Base-by-base conservation (phyloP, 64 coral and sea anemone genomes). In the Montipora cactus region DNA sequence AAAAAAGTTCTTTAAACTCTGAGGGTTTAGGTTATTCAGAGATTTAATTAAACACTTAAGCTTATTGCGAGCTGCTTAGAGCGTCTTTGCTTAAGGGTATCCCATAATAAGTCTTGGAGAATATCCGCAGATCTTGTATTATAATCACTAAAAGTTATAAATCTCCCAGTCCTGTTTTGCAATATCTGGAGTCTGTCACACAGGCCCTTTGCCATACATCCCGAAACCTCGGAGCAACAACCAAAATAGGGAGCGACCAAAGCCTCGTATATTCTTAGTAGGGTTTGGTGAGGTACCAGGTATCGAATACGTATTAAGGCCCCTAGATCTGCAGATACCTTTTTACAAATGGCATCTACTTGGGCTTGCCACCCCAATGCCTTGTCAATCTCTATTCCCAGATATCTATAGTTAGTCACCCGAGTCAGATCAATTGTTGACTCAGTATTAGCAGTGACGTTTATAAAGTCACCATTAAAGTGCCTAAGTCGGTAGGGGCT, bases 81-180 rank as follows among this genome's bases (percentile, higher is more conserved):
- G 22, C 49, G 44, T 76, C 66, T 88, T 73, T 71, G 37, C 22
- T 22, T 6, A 7, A 88, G 66, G 46, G 21, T 88, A 5, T 73
- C 20, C 87, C 72, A 89, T 45, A 21, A 49, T 76, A 89, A 45
- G 28, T 59, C 72, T 7, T 61, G 55, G 55, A 89, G 74, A 61
- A 89, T 57, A 78, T 89, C 74, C 47, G 15, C 75, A 58, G 73
- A 76, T 76, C 87, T 88, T 47, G 44, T 6, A 58, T 75, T 50
- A 80, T 80, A 80, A 80, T 55, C 78, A 20, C 53, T 48, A 22
- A 80, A 80, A 8, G 78, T 80, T 80, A 80, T 80, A 20, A 80
- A 12, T 87, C 83, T 70, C 47, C 10, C 86, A 47, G 86, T 70
- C 51, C 86, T 67, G 49, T 88, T 88, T 88, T 88, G 86, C 69